Conservation (phyloP, 2,113 vertebrate genomes). For the Boulengeromyrus knoepffleri region DNA sequence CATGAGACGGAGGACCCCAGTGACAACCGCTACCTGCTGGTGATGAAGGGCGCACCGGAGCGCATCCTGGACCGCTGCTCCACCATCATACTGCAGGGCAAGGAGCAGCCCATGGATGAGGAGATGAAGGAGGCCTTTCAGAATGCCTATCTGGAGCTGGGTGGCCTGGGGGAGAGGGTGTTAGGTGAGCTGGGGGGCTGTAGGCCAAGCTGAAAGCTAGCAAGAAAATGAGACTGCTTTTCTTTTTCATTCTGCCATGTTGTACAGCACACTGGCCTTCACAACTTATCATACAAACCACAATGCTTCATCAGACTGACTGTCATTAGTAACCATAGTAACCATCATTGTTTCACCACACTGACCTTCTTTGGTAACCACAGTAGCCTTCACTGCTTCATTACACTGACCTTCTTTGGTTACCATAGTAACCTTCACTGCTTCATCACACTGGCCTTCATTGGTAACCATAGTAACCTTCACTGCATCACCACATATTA, state of each 20-base stretch:
- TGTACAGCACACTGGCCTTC: neutral
- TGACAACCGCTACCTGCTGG: constrained; percentile 75
- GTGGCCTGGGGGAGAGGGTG: constrained; percentile 66
- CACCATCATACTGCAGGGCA: constrained; percentile 79
- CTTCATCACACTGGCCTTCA: neutral
- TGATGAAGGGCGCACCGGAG: constrained; percentile 89
- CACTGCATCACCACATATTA: neutral
- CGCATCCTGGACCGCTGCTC: constrained; percentile 81
- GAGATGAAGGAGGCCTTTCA: constrained; percentile 88
- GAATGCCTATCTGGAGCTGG: constrained; percentile 81
- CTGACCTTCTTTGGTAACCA: neutral
- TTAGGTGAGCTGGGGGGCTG: constrained; percentile 38
- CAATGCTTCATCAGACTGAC: neutral
- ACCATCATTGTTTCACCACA: neutral
- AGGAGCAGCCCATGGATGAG: constrained; percentile 79
- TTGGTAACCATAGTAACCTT: neutral
- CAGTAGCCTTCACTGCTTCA: neutral
- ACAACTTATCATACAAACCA: neutral
- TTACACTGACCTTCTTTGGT: neutral
- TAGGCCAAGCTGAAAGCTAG: neutral
- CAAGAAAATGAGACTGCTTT: neutral
- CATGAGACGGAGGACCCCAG: constrained; percentile 69
- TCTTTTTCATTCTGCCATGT: neutral
- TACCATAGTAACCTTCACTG: neutral
- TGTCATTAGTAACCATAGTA: neutral